These are phyloP conservation scores for Rhyzopertha dominica DNA, from an alignment of 1,140 invertebrate species.

Conservation along the genomic window DNA sequence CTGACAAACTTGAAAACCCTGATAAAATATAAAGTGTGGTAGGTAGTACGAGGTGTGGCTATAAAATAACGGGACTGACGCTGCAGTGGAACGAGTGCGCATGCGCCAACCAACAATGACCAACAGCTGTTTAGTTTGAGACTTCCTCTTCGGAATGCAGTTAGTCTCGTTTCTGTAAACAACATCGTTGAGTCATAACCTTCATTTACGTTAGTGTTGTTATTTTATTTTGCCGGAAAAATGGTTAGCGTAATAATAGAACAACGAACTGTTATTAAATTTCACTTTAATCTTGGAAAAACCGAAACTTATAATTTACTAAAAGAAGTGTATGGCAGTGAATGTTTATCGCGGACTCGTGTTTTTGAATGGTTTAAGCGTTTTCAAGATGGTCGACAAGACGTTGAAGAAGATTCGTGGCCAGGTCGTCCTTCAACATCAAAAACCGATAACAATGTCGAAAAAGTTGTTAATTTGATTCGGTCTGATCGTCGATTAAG, in stretches of 20 bases:
- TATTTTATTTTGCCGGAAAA: conserved; percentile 12
- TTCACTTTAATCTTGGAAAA: conserved; percentile 10
- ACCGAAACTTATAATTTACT: conserved; percentile 12
- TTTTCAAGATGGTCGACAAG: conserved; percentile 27
- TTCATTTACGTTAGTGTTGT: conserved; percentile 9
- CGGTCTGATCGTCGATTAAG: not conserved
- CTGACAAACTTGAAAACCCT: no score
- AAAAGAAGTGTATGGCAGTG: conserved; percentile 20
- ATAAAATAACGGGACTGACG: no score
- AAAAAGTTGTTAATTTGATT: conserved; percentile 10
- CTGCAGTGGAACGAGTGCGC: no score
- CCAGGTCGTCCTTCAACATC: conserved; percentile 32
- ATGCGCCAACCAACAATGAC: no score
- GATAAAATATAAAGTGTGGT: no score
- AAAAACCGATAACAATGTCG: conserved; percentile 19
- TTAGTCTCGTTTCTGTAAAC: conserved; percentile 10
- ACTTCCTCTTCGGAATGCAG: no score
- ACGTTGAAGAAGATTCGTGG: conserved; percentile 28
- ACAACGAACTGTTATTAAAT: conserved; percentile 10
- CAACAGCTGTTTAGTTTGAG: no score
- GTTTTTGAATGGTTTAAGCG: conserved; percentile 32
- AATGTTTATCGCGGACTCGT: conserved; percentile 16
- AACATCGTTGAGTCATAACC: no score
- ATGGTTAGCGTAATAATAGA: conserved; percentile 12
- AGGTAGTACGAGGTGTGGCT: no score